A percentile compares a stretch with the other conserved stretches of the same genome.
phyloP scores from a whole-genome alignment of 1,140 invertebrate genomes.

The Alviniconcha marisindica region DNA sequence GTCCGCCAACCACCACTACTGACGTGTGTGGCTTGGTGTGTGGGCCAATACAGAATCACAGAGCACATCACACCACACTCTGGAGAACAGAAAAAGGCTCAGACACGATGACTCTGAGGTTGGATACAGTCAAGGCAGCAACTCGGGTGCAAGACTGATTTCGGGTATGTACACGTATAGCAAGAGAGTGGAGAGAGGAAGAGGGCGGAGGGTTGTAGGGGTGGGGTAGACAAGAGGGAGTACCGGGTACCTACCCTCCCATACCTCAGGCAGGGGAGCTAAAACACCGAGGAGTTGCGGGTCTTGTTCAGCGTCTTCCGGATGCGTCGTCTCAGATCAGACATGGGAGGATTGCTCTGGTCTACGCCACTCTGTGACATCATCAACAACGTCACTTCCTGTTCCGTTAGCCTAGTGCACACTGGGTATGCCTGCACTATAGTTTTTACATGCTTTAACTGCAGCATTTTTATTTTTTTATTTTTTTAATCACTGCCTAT shows the following conservation, averaged over 20 bases:
- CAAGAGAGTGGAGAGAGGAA: background rate
- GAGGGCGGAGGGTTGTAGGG: background rate
- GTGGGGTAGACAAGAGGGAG: background rate
- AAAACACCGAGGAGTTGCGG: background rate
- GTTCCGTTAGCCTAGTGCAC: too few relatives aligned
- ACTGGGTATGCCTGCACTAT: too few relatives aligned
- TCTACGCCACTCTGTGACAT: slow-evolving; percentile 40
- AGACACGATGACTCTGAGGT: too few relatives aligned
- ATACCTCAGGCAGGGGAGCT: background rate
- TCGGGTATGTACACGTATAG: background rate
- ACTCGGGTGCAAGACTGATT: background rate
- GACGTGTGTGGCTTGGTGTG: too few relatives aligned
- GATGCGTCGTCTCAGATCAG: slow-evolving; percentile 43
- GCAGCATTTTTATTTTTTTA: too few relatives aligned
- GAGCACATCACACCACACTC: too few relatives aligned
- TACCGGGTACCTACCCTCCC: slow-evolving; percentile 26
- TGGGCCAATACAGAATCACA: too few relatives aligned
- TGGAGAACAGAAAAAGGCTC: too few relatives aligned
- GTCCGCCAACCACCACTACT: too few relatives aligned
- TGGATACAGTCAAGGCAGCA: too few relatives aligned
- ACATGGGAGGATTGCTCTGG: slow-evolving; percentile 37
- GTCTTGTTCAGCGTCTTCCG: slow-evolving; percentile 46
- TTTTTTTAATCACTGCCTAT: too few relatives aligned
- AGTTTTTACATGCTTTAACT: background rate
- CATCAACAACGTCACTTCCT: slow-evolving; percentile 31